Conservation (phyloP, 1,140 invertebrate species). For the Apis laboriosa region DNA sequence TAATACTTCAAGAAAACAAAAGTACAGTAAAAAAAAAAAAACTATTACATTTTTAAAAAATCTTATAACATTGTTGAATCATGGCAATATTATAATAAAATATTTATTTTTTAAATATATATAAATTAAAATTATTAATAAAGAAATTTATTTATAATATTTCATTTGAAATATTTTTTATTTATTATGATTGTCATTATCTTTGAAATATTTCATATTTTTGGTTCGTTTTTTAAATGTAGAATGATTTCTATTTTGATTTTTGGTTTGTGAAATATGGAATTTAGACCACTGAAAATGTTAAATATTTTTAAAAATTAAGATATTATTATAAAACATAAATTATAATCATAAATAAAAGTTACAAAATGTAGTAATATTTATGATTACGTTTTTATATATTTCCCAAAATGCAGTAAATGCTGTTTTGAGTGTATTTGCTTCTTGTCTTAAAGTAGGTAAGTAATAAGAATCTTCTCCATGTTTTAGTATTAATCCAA, state of each 20-base stretch:
- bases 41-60: too few species aligned
- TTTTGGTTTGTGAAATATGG: background rate
- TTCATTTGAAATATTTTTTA: background rate
- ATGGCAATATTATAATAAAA: too few species aligned
- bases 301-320: background rate
- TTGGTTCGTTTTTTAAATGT: background rate
- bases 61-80: too few species aligned
- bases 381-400: constrained; percentile 58
- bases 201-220: constrained; percentile 2
- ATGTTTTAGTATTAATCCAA: constrained; percentile 63
- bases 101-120: too few species aligned
- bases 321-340: background rate
- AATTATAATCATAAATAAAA: background rate
- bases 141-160: too few species aligned
- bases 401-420: constrained; percentile 66
- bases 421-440: constrained; percentile 53
- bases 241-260: background rate
- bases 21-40: too few species aligned
- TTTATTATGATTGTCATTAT: background rate
- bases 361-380: background rate
- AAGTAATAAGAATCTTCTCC: constrained; percentile 62
- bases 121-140: too few species aligned
- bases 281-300: constrained; percentile 27
- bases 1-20: too few species aligned
- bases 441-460: constrained; percentile 64